A percentile compares a stretch with the other conserved stretches of the same genome.
Evolutionary conservation across 2,888 invertebrate genomes (phyloP).

Genomic region (Tuberolachnus salignus): DNA sequence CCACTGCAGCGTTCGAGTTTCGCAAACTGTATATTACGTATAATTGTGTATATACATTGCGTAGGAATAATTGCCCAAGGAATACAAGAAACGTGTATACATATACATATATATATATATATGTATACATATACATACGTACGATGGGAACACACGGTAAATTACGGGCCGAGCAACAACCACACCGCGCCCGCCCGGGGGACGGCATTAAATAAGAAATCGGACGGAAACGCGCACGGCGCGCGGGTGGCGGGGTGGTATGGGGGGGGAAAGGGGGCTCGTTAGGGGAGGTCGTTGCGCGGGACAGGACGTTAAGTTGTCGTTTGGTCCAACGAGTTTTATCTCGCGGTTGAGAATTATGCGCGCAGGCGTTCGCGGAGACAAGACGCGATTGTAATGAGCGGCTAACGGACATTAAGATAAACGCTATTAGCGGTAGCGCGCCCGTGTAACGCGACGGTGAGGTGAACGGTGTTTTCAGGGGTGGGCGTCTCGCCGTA

Average conservation of each 20-base stretch:
- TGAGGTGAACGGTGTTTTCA: not conserved
- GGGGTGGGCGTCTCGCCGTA: not conserved
- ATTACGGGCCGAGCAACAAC: not conserved
- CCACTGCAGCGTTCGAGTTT: not conserved
- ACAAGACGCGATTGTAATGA: conserved; percentile 50
- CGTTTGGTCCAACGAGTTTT: conserved; percentile 54
- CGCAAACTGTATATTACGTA: not conserved
- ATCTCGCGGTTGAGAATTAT: conserved; percentile 38
- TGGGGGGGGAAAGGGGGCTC: not conserved
- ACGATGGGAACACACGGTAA: not conserved
- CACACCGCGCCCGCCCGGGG: not conserved
- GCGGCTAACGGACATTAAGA: conserved; percentile 56
- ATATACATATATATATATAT: no score
- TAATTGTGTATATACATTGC: not conserved
- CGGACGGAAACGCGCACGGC: conserved; percentile 1
- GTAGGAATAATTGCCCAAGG: conserved; percentile 13
- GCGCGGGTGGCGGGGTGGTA: not conserved
- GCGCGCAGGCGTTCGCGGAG: conserved; percentile 45
- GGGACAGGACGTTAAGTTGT: conserved; percentile 6
- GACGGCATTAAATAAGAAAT: conserved; percentile 40
- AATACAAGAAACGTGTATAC: no score
- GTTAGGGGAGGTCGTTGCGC: no score
- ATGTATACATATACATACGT: no score
- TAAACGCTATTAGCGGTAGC: conserved; percentile 53
- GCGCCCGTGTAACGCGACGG: not conserved